A percentile compares a stretch with the other conserved stretches of the same genome.
Conservation (phyloP, 2,888 invertebrate species). For the Rhagonycha lutea region DNA sequence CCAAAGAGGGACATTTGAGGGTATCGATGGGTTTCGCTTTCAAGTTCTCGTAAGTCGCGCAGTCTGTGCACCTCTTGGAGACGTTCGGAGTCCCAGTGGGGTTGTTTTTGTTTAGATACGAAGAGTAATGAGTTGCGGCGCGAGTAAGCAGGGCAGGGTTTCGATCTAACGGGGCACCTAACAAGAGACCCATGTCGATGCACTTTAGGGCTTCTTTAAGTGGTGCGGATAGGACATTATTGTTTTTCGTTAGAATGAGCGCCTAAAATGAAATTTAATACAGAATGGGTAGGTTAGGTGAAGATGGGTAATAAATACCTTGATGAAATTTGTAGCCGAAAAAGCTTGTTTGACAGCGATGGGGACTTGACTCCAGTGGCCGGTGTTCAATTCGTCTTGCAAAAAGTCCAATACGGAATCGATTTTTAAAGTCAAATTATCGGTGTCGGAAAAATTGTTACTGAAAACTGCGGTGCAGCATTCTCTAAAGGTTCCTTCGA, state of each 20-base stretch:
- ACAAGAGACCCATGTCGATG: constrained; percentile 70
- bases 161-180: constrained; percentile 64
- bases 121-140: constrained; percentile 51
- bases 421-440: constrained; percentile 38
- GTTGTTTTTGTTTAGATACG: constrained; percentile 16
- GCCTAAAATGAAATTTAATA: not conserved
- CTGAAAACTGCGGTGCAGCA: constrained; percentile 20
- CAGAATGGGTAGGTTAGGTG: not conserved
- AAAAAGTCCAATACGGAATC: constrained; percentile 49
- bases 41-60: constrained; percentile 39
- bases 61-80: constrained; percentile 21
- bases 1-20: constrained; percentile 66
- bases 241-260: constrained; percentile 33
- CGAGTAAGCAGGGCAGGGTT: constrained; percentile 53
- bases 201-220: constrained; percentile 56
- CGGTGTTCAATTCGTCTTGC: constrained; percentile 72
- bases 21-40: constrained; percentile 52
- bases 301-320: constrained; percentile 20
- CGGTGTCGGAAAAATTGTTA: constrained; percentile 3
- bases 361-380: constrained; percentile 86
- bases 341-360: constrained; percentile 66
- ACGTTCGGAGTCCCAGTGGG: constrained; percentile 36
- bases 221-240: not conserved
- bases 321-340: constrained; percentile 65
- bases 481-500: constrained; percentile 23